Percentiles rank a stretch among this genome's conserved stretches.
Evolutionary conservation across 2,113 vertebrate species (phyloP).

Genomic region (Heterochromis multidens): DNA sequence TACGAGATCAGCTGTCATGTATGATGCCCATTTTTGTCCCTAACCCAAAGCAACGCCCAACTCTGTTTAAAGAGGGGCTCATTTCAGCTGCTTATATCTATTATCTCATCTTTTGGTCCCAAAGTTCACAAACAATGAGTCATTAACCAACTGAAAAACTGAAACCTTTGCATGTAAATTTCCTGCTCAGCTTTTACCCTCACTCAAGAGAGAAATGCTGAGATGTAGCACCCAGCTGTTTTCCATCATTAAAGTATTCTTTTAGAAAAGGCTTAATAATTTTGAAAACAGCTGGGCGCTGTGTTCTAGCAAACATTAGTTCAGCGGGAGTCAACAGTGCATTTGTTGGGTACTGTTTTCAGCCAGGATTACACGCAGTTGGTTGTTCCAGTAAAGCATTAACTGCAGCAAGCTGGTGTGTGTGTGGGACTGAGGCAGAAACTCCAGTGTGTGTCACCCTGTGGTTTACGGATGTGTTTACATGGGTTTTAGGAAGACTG

Average conservation of each 20-base stretch:
- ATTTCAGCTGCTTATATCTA: not conserved
- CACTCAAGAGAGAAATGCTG: not conserved
- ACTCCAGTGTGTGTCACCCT: not conserved
- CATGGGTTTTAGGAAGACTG: not conserved
- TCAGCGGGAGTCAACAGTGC: not conserved
- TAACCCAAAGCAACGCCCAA: not conserved
- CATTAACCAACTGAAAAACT: not conserved
- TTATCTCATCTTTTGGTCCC: not conserved
- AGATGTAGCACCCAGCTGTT: not conserved
- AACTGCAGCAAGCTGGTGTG: not conserved
- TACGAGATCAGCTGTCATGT: too few relatives aligned
- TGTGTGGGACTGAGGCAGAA: not conserved
- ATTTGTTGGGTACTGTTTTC: not conserved
- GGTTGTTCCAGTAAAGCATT: not conserved
- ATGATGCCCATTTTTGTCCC: rapidly evolving
- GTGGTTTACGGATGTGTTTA: not conserved
- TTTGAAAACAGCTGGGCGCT: not conserved
- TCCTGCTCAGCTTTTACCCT: not conserved
- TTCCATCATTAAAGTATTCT: not conserved
- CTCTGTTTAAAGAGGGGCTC: not conserved
- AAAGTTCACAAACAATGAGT: not conserved
- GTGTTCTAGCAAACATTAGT: not conserved
- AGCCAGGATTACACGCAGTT: not conserved
- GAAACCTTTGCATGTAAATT: not conserved
- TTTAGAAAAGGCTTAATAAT: not conserved